These are phyloP conservation scores for Tichodroma muraria DNA, from an alignment of 2,113 vertebrate species.

Conservation along the genomic window DNA sequence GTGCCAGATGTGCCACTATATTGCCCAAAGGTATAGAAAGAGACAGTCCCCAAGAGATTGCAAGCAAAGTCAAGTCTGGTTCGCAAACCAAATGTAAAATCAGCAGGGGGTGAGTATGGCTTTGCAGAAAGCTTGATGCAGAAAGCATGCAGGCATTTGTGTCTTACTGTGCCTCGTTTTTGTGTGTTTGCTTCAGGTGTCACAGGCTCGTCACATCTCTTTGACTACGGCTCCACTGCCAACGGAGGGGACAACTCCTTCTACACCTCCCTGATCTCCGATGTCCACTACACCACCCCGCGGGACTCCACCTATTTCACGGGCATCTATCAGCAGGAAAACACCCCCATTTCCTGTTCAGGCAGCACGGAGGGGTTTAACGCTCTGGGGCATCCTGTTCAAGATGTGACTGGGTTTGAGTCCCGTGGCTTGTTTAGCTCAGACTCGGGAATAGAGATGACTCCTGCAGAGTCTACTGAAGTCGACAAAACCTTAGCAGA, in stretches of 20 bases:
- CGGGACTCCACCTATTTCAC: constrained; percentile 82
- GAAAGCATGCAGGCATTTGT: too few species aligned
- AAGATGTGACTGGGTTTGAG: constrained; percentile 74
- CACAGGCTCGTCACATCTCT: constrained; percentile 33
- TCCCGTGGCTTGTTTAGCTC: constrained; percentile 79
- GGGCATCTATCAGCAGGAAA: constrained; percentile 76
- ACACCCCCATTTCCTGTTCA: constrained; percentile 33
- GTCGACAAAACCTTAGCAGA: constrained; percentile 78
- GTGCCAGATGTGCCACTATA: neutral
- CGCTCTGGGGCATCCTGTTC: constrained; percentile 40
- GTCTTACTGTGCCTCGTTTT: neutral
- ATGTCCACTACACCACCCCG: constrained; percentile 69
- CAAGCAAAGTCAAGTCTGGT: neutral
- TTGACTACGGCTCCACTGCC: constrained; percentile 56
- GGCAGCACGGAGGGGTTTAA: constrained; percentile 66
- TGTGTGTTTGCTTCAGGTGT: constrained; percentile 72
- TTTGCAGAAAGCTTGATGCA: neutral
- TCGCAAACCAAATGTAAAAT: neutral
- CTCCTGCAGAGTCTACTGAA: constrained; percentile 79
- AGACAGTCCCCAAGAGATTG: neutral
- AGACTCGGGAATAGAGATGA: constrained; percentile 87
- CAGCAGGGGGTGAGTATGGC: neutral
- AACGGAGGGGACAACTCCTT: constrained; percentile 77
- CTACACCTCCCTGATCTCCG: constrained; percentile 90
- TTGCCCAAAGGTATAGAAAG: neutral